Percentiles rank a stretch among this genome's conserved stretches.
Evolutionary conservation across 2,113 vertebrate species (phyloP).

Genomic region (Ploceus nigricollis): DNA sequence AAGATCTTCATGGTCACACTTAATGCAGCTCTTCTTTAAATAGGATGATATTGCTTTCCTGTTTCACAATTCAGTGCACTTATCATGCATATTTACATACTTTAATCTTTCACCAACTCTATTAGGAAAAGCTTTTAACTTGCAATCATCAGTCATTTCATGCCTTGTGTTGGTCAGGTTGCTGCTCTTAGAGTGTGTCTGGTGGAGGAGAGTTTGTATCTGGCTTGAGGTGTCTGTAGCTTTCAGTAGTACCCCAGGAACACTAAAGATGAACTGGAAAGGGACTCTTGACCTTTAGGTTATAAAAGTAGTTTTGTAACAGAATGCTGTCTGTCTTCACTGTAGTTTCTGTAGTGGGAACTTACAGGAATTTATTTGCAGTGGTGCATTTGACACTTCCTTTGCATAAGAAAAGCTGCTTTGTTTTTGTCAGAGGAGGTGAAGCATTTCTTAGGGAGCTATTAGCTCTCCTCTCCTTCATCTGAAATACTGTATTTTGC

Average conservation of each 20-base stretch:
- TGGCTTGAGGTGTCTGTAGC: background rate
- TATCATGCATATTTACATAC: background rate
- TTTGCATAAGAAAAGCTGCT: background rate
- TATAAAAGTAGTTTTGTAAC: background rate
- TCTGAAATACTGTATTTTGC: background rate
- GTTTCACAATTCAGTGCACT: background rate
- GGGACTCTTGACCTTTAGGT: background rate
- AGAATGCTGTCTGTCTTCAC: background rate
- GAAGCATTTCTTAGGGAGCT: background rate
- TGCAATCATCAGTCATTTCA: background rate
- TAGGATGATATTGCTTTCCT: background rate
- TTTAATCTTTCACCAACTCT: background rate
- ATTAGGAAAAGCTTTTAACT: background rate
- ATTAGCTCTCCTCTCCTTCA: background rate
- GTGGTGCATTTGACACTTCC: background rate
- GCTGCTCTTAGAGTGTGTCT: background rate
- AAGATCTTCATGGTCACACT: constrained; percentile 31
- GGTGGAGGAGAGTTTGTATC: background rate
- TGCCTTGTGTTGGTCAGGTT: background rate
- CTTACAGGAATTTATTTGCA: background rate
- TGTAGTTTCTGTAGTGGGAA: background rate
- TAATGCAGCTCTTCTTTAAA: constrained; percentile 17
- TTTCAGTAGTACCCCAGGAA: background rate
- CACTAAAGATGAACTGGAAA: background rate
- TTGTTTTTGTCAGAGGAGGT: background rate